Evolutionary conservation across 2,797 vertebrate genomes (phyloP).

Genomic region (Hypotaenidia philippensis): DNA sequence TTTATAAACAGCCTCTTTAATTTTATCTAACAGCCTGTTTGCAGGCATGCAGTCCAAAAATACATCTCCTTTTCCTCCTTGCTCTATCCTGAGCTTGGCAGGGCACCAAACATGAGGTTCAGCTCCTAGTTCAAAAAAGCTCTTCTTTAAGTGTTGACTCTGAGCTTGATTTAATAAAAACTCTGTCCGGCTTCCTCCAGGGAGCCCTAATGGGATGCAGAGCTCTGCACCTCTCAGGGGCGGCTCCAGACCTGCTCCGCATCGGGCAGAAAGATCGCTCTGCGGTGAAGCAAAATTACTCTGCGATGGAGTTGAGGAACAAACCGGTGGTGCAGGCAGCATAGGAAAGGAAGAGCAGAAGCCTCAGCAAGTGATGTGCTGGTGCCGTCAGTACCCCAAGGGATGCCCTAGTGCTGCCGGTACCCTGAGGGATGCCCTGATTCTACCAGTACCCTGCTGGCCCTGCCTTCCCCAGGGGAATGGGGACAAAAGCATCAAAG

Average conservation of each 20-base stretch:
- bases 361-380: background rate
- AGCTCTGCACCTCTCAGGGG: background rate
- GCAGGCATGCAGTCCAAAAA: conserved; percentile 57
- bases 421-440: background rate
- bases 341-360: background rate
- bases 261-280: background rate
- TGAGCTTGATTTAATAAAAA: conserved; percentile 65
- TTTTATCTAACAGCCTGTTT: conserved; percentile 68
- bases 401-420: fast-evolving
- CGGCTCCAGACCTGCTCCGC: background rate
- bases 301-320: background rate
- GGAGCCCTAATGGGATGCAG: conserved; percentile 61
- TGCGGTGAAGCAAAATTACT: background rate
- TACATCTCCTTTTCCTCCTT: conserved; percentile 65
- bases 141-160: conserved; percentile 33
- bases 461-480: background rate
- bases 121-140: conserved; percentile 70
- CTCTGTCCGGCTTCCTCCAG: background rate
- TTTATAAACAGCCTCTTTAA: conserved; percentile 70
- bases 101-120: conserved; percentile 73
- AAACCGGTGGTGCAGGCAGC: background rate
- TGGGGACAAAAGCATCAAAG: background rate
- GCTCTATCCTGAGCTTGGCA: conserved; percentile 60
- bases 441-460: fast-evolving
- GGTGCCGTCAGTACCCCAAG: fast-evolving